Percentiles rank a stretch among this genome's conserved stretches.
phyloP scores from a whole-genome alignment of 2,113 vertebrate genomes.

The Anguilla japonica region DNA sequence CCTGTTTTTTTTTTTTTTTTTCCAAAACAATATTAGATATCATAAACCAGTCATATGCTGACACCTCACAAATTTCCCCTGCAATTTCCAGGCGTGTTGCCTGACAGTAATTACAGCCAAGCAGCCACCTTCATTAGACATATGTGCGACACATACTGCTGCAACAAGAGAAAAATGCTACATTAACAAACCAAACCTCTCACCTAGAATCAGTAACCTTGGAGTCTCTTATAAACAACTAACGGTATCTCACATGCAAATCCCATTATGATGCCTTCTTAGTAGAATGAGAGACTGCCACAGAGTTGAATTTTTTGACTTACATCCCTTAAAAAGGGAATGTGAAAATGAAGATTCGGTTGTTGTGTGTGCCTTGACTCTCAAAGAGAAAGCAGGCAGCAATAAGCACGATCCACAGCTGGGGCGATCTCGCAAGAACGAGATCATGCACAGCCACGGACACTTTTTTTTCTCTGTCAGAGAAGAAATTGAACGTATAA shows the following conservation, averaged over 20 bases:
- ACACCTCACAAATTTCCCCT: background rate
- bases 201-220: too few species aligned
- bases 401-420: background rate
- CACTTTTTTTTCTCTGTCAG: slow-evolving; percentile 31
- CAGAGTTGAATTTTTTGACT: too few species aligned
- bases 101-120: background rate
- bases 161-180: background rate
- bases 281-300: too few species aligned
- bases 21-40: background rate
- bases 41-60: too few species aligned
- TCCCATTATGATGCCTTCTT: too few species aligned
- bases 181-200: too few species aligned
- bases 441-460: background rate
- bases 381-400: background rate
- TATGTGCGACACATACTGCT: background rate
- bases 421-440: background rate
- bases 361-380: background rate
- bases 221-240: too few species aligned
- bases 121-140: background rate
- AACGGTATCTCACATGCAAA: too few species aligned
- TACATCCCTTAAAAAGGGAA: background rate
- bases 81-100: background rate
- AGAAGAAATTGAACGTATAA: slow-evolving; percentile 44
- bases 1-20: background rate
- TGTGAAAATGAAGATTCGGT: slow-evolving; percentile 30